Evolutionary conservation across 2,113 vertebrate genomes (phyloP).

Genomic region (Myotis brandtii): DNA sequence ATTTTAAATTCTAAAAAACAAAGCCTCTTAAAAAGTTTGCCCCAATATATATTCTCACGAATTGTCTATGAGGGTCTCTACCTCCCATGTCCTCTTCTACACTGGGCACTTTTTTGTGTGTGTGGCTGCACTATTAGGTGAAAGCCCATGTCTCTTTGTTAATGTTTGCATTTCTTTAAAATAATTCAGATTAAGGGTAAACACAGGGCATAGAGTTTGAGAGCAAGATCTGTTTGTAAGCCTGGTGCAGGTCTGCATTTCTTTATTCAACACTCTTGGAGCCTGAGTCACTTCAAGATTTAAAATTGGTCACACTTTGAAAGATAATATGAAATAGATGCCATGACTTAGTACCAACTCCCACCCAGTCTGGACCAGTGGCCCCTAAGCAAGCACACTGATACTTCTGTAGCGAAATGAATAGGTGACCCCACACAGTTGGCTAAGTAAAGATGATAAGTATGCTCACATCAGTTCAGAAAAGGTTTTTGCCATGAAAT

Average conservation of each 20-base stretch:
- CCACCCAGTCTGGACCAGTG: background rate
- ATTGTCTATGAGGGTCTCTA: background rate
- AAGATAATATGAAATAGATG: background rate
- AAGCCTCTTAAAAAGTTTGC: background rate
- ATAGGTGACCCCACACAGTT: background rate
- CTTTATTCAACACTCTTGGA: background rate
- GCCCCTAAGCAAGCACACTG: background rate
- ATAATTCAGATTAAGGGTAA: background rate
- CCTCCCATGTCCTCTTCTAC: background rate
- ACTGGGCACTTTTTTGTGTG: background rate
- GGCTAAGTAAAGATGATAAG: background rate
- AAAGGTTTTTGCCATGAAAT: background rate
- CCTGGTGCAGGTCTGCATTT: background rate
- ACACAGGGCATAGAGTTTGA: background rate
- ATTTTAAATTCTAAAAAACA: slow-evolving; percentile 23
- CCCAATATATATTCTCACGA: background rate
- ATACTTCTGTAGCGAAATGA: background rate
- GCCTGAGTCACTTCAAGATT: background rate
- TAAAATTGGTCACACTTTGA: background rate
- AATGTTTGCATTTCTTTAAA: slow-evolving; percentile 8
- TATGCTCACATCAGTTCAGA: background rate
- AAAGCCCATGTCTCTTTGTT: background rate
- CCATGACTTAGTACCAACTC: background rate
- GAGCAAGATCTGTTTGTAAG: background rate
- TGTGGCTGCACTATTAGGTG: background rate